These are phyloP conservation scores for Lacanobia oleracea DNA, from an alignment of 2,888 invertebrate species.

Conservation along the genomic window DNA sequence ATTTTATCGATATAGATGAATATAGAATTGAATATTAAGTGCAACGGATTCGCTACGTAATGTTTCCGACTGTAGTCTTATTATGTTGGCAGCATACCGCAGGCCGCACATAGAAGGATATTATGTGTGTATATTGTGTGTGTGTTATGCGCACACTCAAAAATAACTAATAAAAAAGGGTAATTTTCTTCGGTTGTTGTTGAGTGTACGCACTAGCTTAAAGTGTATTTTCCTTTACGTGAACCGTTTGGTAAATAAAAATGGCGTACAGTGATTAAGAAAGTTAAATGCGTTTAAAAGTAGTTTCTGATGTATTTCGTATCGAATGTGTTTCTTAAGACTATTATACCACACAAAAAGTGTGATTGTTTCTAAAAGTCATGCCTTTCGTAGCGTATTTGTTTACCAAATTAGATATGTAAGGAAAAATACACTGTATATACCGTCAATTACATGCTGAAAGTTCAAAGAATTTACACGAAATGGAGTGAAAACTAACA, in stretches of 20 bases:
- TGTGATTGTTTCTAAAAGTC: not conserved
- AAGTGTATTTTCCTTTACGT: conserved; percentile 21
- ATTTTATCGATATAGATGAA: not conserved
- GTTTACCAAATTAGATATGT: conserved; percentile 14
- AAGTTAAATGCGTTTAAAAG: not conserved
- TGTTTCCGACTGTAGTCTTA: not conserved
- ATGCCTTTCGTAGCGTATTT: not conserved
- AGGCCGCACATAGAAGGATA: conserved; percentile 5
- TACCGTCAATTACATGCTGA: conserved; percentile 63
- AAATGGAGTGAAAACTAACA: conserved; percentile 49
- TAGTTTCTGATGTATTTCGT: not conserved
- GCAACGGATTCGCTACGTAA: not conserved
- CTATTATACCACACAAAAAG: not conserved
- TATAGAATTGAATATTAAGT: not conserved
- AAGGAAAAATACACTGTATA: conserved; percentile 3
- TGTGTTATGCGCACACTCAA: conserved; percentile 24
- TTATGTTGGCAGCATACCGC: conserved; percentile 28
- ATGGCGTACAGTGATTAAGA: not conserved
- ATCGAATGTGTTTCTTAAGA: not conserved
- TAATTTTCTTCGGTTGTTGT: not conserved
- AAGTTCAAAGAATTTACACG: conserved; percentile 56
- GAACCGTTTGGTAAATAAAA: conserved; percentile 15
- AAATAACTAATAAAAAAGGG: not conserved
- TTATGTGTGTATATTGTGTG: conserved; percentile 11
- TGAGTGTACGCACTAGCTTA: conserved; percentile 5